Evolutionary conservation across 2,888 invertebrate genomes (phyloP).

Genomic region (Bombylius major): DNA sequence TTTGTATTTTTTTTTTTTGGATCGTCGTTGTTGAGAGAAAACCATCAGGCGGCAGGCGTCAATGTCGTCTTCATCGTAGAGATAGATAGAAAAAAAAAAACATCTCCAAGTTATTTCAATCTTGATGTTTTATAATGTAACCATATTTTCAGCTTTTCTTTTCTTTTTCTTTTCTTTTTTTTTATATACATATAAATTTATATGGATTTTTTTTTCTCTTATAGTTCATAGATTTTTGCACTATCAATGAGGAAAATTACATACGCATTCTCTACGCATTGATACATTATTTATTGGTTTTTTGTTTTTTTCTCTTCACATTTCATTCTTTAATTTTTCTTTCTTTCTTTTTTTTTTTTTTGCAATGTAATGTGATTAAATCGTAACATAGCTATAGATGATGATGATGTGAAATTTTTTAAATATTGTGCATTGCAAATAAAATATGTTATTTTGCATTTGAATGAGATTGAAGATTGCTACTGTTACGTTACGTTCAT

Average conservation of each 20-base stretch:
- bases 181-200: not conserved
- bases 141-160: not conserved
- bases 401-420: too few species aligned
- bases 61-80: not conserved
- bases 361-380: not conserved
- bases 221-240: not conserved
- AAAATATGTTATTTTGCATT: not conserved
- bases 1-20: not conserved
- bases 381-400: too few species aligned
- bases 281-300: not conserved
- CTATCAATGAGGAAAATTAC: not conserved
- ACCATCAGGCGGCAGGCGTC: not conserved
- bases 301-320: not conserved
- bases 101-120: not conserved
- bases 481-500: not conserved
- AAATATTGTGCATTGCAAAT: not conserved
- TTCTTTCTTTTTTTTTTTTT: too few species aligned
- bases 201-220: not conserved
- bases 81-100: not conserved
- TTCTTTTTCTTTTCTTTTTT: not conserved
- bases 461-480: not conserved
- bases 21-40: not conserved
- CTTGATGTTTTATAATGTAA: not conserved
- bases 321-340: not conserved
- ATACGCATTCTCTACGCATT: not conserved